phyloP scores from a whole-genome alignment of 2,113 vertebrate species.

The Dasyurus viverrinus region DNA sequence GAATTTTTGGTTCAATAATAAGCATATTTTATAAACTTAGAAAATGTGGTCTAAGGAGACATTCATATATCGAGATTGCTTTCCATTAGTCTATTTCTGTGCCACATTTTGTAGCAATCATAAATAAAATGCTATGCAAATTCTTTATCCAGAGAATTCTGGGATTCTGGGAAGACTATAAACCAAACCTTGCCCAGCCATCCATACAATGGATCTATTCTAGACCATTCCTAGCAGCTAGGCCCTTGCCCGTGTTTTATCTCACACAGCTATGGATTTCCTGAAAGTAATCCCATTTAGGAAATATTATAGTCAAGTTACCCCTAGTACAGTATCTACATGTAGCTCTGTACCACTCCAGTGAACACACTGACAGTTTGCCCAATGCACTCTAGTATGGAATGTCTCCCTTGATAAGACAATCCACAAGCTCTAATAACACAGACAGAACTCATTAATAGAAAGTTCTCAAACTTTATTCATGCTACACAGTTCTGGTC shows the following conservation, averaged over 20 bases:
- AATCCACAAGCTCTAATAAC: conserved; percentile 19
- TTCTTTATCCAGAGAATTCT: conserved; percentile 21
- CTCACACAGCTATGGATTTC: conserved; percentile 23
- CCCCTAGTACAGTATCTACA: conserved; percentile 30
- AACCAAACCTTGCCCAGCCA: background rate
- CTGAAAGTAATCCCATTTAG: conserved; percentile 58
- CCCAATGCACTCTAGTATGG: conserved; percentile 38
- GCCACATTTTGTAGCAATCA: background rate
- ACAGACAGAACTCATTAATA: background rate
- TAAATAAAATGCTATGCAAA: conserved; percentile 19
- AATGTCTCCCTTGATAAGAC: background rate
- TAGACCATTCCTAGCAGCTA: conserved; percentile 36
- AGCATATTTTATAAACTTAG: conserved; percentile 11
- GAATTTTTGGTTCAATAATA: conserved; percentile 29
- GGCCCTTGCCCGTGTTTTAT: conserved; percentile 55
- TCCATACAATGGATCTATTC: background rate
- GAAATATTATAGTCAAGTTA: conserved; percentile 24
- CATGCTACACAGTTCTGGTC: background rate
- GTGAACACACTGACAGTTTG: background rate
- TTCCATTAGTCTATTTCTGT: conserved; percentile 36
- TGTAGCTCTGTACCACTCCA: conserved; percentile 30
- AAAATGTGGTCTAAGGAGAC: conserved; percentile 14
- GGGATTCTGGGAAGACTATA: background rate
- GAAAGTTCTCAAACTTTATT: background rate
- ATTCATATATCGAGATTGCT: conserved; percentile 22